phyloP scores from a whole-genome alignment of 2,113 vertebrate genomes.

The Pangasianodon hypophthalmus region DNA sequence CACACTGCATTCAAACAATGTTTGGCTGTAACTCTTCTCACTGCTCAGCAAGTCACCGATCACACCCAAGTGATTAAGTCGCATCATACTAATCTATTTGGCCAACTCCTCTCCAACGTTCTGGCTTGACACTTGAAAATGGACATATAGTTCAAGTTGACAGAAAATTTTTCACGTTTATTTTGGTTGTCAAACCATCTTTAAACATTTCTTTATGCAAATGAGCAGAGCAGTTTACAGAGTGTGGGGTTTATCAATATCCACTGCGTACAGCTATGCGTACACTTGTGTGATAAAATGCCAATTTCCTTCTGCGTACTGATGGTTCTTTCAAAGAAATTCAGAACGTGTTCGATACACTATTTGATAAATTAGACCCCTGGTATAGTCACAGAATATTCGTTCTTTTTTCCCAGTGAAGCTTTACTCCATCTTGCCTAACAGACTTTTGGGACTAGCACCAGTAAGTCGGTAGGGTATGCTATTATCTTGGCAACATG shows the following conservation, averaged over 20 bases:
- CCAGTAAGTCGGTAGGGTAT: background rate
- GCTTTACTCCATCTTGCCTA: background rate
- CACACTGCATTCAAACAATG: background rate
- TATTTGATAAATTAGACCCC: background rate
- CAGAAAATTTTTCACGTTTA: background rate
- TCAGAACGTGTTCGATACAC: background rate
- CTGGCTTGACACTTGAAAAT: background rate
- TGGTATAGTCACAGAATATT: background rate
- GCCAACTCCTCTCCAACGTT: background rate
- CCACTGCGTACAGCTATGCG: background rate
- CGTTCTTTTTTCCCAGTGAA: background rate
- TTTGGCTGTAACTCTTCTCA: background rate
- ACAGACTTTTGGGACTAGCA: background rate
- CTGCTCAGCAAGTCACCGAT: background rate
- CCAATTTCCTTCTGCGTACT: background rate
- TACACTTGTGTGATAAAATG: background rate
- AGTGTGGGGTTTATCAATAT: background rate
- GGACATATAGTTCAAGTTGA: background rate
- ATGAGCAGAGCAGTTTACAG: background rate
- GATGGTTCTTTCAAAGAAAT: background rate
- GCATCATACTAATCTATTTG: background rate
- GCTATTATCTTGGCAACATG: background rate
- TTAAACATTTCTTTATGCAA: background rate
- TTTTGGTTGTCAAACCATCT: background rate
- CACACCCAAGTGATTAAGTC: background rate